Conservation (phyloP, 1,140 invertebrate species). For the Fopius arisanus region DNA sequence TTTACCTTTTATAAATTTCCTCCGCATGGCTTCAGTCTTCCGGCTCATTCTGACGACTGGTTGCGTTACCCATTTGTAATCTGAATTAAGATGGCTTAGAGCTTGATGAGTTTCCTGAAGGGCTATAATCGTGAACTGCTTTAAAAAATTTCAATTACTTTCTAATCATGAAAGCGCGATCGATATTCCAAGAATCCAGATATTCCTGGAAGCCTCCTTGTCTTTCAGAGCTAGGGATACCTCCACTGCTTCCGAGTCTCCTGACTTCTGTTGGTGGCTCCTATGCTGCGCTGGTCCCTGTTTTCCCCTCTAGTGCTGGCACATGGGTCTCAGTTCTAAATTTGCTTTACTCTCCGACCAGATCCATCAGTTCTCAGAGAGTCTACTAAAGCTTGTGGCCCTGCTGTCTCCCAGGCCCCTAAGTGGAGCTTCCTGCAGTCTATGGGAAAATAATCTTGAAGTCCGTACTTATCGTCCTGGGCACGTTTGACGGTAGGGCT, state of each 20-base stretch:
- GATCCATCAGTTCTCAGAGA: too few relatives aligned
- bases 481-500: too few relatives aligned
- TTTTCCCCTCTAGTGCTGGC: too few relatives aligned
- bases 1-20: constrained; percentile 17
- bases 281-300: too few relatives aligned
- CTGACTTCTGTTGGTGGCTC: too few relatives aligned
- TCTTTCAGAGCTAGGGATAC: neutral
- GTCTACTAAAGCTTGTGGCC: too few relatives aligned
- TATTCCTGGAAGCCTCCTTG: neutral
- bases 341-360: too few relatives aligned
- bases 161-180: neutral
- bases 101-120: constrained; percentile 29
- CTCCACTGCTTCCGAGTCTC: neutral
- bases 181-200: neutral
- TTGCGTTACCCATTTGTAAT: constrained; percentile 19
- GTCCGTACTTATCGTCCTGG: too few relatives aligned
- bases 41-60: constrained; percentile 10
- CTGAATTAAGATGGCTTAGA: neutral
- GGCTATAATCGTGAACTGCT: constrained; percentile 24
- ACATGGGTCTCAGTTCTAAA: too few relatives aligned
- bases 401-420: too few relatives aligned
- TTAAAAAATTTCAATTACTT: constrained; percentile 10
- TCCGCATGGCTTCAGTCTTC: constrained; percentile 12
- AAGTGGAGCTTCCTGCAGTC: too few relatives aligned
- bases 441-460: too few relatives aligned